Base-by-base conservation (phyloP, 2,113 vertebrate species). In the Eurystomus gularis region DNA sequence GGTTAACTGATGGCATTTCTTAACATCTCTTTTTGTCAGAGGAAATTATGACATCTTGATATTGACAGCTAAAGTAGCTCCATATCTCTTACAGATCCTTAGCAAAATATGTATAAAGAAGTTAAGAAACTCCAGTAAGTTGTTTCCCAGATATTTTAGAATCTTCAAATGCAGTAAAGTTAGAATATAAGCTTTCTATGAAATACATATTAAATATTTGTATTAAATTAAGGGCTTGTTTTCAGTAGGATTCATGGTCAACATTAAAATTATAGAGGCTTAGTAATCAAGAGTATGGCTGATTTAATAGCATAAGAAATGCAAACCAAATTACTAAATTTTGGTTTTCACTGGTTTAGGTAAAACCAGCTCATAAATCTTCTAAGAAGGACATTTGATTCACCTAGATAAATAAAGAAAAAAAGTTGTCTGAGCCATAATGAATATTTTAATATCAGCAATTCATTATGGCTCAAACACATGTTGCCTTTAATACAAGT, bases 401-500 rank as follows among this genome's bases (percentile, higher is more conserved):
- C 87, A 93, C 93, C 91, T 86, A 94, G 72, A 95, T 95, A 95
- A 94, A 94, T 87, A 96, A 94, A 93, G 80, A 70, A 82, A 94
- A 89, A 96, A 97, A 96, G 40, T 88, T 88, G 54, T 83, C 82
- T 87, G 69, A 96, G 86, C 71, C 62, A 55, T 90, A 97, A 97
- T 93, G 92, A 96, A 95, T 97, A 94, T 92, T 94, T 96, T 58
- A 91, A 52, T 96, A 97, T 91, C 92, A 96, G 94, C 95, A 86
- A 97, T 97, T 96, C 96, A 96, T 97, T 96, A 93, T 87, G 82
- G 86, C 83, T 96, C 77, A 69, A 94, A 88, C 87, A 95, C 92
- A 93, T 87, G 94, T 95, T 98, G 92, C 88, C 88, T 97, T 97
- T 93, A 97, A 96, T 94, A 93, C 54, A 51, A 97, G 95, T 83